phyloP scores from a whole-genome alignment of 2,888 invertebrate species.

The Coecobrya sp. region DNA sequence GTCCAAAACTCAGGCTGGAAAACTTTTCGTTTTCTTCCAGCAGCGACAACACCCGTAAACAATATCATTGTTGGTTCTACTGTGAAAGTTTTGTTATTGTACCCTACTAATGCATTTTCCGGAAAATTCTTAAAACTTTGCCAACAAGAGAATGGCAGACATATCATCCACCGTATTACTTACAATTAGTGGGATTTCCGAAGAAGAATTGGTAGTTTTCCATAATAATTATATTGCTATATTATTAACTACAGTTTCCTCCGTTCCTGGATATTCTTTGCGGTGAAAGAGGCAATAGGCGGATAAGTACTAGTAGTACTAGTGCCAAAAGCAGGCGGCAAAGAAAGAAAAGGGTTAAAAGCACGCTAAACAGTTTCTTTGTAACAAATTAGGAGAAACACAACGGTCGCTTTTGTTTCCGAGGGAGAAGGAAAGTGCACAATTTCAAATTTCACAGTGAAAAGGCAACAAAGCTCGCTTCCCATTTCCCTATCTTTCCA shows the following conservation, averaged over 20 bases:
- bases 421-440: slow-evolving; percentile 17
- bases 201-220: slow-evolving; percentile 35
- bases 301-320: neutral
- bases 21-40: slow-evolving; percentile 37
- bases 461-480: slow-evolving; percentile 5
- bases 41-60: neutral
- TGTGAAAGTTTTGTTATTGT: neutral
- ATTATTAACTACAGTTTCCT: neutral
- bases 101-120: slow-evolving; percentile 15
- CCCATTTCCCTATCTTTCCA: slow-evolving; percentile 6
- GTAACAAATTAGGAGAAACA: slow-evolving; percentile 57
- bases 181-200: slow-evolving; percentile 45
- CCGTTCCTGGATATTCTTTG: neutral
- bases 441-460: slow-evolving; percentile 12
- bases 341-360: slow-evolving; percentile 50
- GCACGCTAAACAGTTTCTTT: slow-evolving; percentile 43
- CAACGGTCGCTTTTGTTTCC: slow-evolving; percentile 38
- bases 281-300: slow-evolving; percentile 8
- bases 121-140: slow-evolving; percentile 24
- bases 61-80: neutral
- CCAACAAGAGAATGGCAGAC: slow-evolving; percentile 11
- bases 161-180: slow-evolving; percentile 45
- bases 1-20: neutral
- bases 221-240: slow-evolving; percentile 1
- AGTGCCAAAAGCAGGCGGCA: slow-evolving; percentile 45